phyloP scores from a whole-genome alignment of 1,140 invertebrate species.

The Phymastichus coffea region DNA sequence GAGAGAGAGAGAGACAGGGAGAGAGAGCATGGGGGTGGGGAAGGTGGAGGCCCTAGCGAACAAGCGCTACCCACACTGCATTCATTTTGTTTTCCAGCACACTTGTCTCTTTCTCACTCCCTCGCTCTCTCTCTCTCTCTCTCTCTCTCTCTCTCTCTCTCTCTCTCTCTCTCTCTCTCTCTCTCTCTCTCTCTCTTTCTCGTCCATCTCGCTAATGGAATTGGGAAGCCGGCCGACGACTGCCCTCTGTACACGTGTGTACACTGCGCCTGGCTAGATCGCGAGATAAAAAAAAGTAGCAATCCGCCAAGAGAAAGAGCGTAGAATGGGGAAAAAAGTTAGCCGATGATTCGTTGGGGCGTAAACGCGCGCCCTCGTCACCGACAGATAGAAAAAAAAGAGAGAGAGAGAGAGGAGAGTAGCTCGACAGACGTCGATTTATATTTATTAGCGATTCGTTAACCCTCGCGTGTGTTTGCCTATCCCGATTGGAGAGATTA shows the following conservation, averaged over 20 bases:
- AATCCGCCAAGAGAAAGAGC: background rate
- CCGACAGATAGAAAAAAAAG: background rate
- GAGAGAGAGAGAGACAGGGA: background rate
- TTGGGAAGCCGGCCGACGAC: slow-evolving; percentile 10
- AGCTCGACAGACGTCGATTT: slow-evolving; percentile 23
- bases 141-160: no score
- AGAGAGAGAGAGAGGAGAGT: no score
- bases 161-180: no score
- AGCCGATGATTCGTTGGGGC: background rate
- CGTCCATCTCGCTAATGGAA: slow-evolving; percentile 29
- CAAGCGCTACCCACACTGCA: no score
- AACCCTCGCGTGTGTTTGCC: slow-evolving; percentile 13
- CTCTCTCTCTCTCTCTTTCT: no score
- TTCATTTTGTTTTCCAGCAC: slow-evolving; percentile 20
- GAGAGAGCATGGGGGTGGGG: background rate
- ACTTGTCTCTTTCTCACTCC: no score
- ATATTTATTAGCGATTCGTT: slow-evolving; percentile 31
- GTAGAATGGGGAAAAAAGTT: background rate
- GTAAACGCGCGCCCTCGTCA: slow-evolving; percentile 6
- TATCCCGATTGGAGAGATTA: slow-evolving; percentile 6
- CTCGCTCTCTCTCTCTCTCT: no score
- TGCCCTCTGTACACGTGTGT: background rate
- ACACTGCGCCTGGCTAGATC: no score
- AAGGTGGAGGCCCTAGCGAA: background rate
- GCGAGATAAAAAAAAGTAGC: slow-evolving; percentile 4